These are phyloP conservation scores for Brachionus paranguensis DNA, from an alignment of 1,140 invertebrate genomes.

Conservation along the genomic window DNA sequence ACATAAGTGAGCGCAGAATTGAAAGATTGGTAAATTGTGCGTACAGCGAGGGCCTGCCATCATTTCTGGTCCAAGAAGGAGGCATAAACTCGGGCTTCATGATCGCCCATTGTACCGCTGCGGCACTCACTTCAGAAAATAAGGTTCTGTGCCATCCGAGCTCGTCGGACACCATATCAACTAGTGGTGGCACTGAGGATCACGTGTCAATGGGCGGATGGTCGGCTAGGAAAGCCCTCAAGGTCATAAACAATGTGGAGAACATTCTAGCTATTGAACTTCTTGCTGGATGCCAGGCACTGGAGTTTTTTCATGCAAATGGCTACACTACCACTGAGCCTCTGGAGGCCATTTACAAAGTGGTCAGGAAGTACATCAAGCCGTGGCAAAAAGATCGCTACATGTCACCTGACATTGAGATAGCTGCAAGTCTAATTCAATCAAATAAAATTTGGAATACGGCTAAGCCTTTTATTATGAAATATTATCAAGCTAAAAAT, in stretches of 20 bases:
- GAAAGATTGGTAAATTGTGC: conserved; percentile 69
- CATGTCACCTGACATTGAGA: conserved; percentile 65
- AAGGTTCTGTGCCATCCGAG: conserved; percentile 70
- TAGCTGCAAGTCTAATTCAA: conserved; percentile 59
- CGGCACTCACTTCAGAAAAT: conserved; percentile 65
- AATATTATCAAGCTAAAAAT: conserved; percentile 18
- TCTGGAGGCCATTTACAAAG: conserved; percentile 66
- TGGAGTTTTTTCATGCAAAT: conserved; percentile 66
- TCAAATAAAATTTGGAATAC: conserved; percentile 55
- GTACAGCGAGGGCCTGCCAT: conserved; percentile 63
- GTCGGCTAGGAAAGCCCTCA: conserved; percentile 64
- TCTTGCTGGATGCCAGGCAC: conserved; percentile 67
- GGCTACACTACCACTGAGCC: conserved; percentile 64
- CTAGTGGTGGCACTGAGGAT: conserved; percentile 70
- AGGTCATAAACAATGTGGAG: conserved; percentile 66
- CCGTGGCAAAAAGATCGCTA: conserved; percentile 65
- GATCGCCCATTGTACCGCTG: conserved; percentile 70
- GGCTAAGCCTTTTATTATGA: conserved; percentile 12
- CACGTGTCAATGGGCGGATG: conserved; percentile 72
- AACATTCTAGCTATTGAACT: conserved; percentile 67
- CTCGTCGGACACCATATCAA: conserved; percentile 67
- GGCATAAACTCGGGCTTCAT: conserved; percentile 72
- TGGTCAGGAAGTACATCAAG: conserved; percentile 48
- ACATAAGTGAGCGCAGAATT: conserved; percentile 67
- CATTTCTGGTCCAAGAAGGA: conserved; percentile 66